A percentile compares a stretch with the other conserved stretches of the same genome.
phyloP scores from a whole-genome alignment of 2,888 invertebrate species.

The Mayetiola destructor region DNA sequence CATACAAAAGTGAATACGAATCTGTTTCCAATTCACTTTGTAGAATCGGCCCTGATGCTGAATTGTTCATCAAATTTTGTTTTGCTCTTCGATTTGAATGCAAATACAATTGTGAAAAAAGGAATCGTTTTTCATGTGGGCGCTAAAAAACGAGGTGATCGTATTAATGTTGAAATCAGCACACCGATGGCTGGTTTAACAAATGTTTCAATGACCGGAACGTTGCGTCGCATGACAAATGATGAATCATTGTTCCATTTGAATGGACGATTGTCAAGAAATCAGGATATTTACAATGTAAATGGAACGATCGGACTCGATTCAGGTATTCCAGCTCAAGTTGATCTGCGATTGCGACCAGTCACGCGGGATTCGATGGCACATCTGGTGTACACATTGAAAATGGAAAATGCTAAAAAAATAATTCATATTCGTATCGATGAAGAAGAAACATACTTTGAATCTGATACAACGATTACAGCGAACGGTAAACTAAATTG shows the following conservation, averaged over 20 bases:
- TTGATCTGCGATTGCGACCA: slow-evolving; percentile 35
- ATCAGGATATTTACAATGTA: slow-evolving; percentile 33
- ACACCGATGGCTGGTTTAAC: slow-evolving; percentile 28
- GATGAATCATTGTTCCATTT: slow-evolving; percentile 28
- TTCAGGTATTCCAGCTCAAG: slow-evolving; percentile 32
- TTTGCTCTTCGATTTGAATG: slow-evolving; percentile 26
- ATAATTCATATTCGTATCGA: background rate
- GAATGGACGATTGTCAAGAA: slow-evolving; percentile 34
- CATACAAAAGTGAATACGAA: slow-evolving; percentile 31
- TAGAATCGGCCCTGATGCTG: slow-evolving; percentile 26
- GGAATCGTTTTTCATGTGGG: slow-evolving; percentile 28
- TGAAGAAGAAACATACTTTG: slow-evolving; percentile 36
- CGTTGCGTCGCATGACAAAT: slow-evolving; percentile 18
- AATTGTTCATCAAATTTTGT: slow-evolving; percentile 25
- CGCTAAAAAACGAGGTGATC: slow-evolving; percentile 27
- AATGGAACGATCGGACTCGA: slow-evolving; percentile 34
- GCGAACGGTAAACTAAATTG: slow-evolving; percentile 31
- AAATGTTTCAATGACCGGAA: slow-evolving; percentile 32
- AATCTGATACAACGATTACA: slow-evolving; percentile 32
- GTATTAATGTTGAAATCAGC: slow-evolving; percentile 31
- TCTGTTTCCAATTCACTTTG: slow-evolving; percentile 27
- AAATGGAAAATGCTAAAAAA: slow-evolving; percentile 19
- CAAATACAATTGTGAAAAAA: slow-evolving; percentile 24
- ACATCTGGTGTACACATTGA: slow-evolving; percentile 28
- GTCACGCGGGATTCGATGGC: slow-evolving; percentile 33